Percentiles rank a stretch among this genome's conserved stretches.
Evolutionary conservation across 2,113 vertebrate genomes (phyloP).

Genomic region (Pandion haliaetus): DNA sequence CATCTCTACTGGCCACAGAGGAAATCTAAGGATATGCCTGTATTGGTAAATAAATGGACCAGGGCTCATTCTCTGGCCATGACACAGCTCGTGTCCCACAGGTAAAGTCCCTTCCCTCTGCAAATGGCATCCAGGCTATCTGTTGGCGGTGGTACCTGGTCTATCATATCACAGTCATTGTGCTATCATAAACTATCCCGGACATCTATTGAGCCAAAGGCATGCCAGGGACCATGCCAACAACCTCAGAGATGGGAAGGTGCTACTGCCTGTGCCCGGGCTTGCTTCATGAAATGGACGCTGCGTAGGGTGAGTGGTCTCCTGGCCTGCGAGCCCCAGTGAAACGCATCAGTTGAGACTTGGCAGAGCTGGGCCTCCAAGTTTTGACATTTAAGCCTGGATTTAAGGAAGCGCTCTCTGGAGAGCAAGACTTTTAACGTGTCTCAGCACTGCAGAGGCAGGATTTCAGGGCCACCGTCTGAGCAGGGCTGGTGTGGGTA

Average conservation of each 20-base stretch:
- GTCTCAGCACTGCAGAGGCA: no score
- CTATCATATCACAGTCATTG: background rate
- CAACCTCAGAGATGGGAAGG: accelerated
- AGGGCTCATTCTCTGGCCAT: background rate
- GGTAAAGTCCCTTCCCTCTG: background rate
- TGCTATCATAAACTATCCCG: background rate
- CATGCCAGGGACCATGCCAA: background rate
- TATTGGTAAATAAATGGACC: accelerated
- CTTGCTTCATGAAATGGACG: background rate
- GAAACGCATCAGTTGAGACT: background rate
- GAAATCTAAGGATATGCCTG: accelerated
- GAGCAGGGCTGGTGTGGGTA: background rate
- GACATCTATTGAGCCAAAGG: background rate
- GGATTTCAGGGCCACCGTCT: background rate
- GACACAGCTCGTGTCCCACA: background rate
- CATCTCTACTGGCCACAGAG: background rate
- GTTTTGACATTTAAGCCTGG: background rate
- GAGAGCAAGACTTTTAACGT: accelerated
- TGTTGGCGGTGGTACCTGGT: background rate
- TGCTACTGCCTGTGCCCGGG: background rate
- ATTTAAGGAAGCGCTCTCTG: background rate
- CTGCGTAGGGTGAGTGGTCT: background rate
- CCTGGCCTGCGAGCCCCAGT: accelerated
- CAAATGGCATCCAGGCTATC: background rate
- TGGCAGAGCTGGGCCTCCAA: background rate